Conservation (phyloP, 2,113 vertebrate species). For the Tupaia tana region DNA sequence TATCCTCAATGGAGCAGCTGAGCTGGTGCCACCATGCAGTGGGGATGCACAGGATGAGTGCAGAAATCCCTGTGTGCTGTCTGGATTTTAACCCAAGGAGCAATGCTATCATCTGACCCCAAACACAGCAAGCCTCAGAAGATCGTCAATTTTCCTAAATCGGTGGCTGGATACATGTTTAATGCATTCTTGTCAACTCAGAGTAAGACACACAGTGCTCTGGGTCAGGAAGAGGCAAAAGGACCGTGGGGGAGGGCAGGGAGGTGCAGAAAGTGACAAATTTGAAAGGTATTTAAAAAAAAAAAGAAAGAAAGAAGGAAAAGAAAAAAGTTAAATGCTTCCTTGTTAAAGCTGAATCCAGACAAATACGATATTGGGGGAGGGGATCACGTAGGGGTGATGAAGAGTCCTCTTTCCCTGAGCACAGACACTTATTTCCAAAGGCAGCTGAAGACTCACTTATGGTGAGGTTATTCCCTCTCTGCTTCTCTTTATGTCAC, state of each 20-base stretch:
- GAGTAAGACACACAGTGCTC: conserved; percentile 71
- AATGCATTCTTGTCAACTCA: conserved; percentile 59
- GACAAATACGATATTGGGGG: conserved; percentile 48
- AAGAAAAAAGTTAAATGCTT: not conserved
- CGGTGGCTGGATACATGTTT: conserved; percentile 62
- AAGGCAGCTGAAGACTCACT: not conserved
- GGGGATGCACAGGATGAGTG: not conserved
- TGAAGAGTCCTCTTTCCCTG: conserved; percentile 3
- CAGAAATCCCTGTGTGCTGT: not conserved
- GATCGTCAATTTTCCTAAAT: conserved; percentile 73
- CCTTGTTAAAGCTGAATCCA: conserved; percentile 62
- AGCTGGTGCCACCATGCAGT: not conserved
- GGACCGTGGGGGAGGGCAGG: not conserved
- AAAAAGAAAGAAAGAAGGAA: not conserved
- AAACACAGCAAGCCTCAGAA: conserved; percentile 73
- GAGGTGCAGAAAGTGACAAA: not conserved
- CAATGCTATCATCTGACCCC: conserved; percentile 77
- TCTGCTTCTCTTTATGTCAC: fast-evolving
- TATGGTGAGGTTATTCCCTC: not conserved
- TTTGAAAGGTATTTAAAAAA: not conserved
- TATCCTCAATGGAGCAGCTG: not conserved
- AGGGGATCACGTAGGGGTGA: conserved; percentile 8
- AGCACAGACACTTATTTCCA: conserved; percentile 63
- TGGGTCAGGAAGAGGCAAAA: conserved; percentile 62
- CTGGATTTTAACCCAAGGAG: conserved; percentile 75